Conservation (phyloP, 1,140 invertebrate genomes). For the Gonioctena quinquepunctata region DNA sequence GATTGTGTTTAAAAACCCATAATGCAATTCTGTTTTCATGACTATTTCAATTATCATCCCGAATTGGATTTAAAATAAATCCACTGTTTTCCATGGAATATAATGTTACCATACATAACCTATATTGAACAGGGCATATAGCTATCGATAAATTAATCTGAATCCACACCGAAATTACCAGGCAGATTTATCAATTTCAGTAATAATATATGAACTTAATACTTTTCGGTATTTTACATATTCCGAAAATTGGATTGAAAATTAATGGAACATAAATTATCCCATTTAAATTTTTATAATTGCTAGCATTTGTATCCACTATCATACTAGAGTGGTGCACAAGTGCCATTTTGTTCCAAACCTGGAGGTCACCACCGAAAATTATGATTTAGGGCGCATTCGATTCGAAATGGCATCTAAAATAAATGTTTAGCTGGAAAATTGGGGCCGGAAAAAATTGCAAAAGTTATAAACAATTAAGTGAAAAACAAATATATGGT, state of each 20-base stretch:
- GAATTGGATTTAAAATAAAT: not conserved
- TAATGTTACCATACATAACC: not conserved
- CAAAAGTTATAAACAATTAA: too few species aligned
- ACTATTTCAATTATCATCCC: not conserved
- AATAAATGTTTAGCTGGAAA: too few species aligned
- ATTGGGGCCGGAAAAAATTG: too few species aligned
- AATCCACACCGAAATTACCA: not conserved
- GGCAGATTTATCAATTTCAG: not conserved
- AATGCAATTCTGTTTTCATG: not conserved
- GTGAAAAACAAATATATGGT: too few species aligned
- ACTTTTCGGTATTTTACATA: not conserved
- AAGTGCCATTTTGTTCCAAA: too few species aligned
- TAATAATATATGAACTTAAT: not conserved
- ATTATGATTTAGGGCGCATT: too few species aligned
- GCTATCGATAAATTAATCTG: slow-evolving; percentile 2
- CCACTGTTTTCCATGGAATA: not conserved
- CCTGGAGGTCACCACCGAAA: too few species aligned
- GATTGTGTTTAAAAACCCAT: not conserved
- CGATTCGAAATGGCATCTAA: too few species aligned
- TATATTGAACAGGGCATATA: not conserved
- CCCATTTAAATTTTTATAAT: too few species aligned
- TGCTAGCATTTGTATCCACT: too few species aligned
- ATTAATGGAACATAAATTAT: too few species aligned
- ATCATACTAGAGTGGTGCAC: too few species aligned
- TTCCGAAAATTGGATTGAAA: not conserved